These are phyloP conservation scores for Picathartes gymnocephalus DNA, from an alignment of 2,113 vertebrate species.

Conservation along the genomic window DNA sequence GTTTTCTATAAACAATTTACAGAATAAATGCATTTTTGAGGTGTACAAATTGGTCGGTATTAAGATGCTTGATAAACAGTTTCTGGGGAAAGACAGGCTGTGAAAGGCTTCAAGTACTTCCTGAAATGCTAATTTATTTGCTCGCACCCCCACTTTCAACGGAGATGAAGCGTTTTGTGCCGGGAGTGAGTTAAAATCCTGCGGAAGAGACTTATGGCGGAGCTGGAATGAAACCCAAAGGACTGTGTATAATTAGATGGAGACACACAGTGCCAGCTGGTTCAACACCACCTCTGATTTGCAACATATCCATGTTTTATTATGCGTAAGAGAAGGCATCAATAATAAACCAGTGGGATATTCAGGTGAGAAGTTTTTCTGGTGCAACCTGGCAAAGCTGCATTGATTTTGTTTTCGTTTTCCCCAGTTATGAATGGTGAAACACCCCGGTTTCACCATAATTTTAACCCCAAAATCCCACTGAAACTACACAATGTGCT, in stretches of 20 bases:
- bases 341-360: not conserved
- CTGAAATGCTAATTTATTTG: not conserved
- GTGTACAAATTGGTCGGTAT: constrained; percentile 48
- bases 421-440: not conserved
- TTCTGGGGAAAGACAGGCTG: constrained; percentile 39
- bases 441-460: not conserved
- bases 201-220: not conserved
- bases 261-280: not conserved
- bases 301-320: not conserved
- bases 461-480: not conserved
- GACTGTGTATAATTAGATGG: not conserved
- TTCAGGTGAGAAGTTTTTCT: not conserved
- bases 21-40: constrained; percentile 62
- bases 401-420: not conserved
- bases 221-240: constrained; percentile 4
- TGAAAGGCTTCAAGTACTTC: constrained; percentile 44
- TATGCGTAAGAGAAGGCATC: not conserved
- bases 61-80: constrained; percentile 64
- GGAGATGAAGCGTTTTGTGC: not conserved
- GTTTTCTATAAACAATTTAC: constrained; percentile 67
- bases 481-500: not conserved
- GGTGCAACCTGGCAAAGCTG: not conserved
- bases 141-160: not conserved
- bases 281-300: not conserved
- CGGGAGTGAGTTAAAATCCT: constrained; percentile 13